These are phyloP conservation scores for Stenopsyche tienmushanensis DNA, from an alignment of 1,140 invertebrate species.

Conservation along the genomic window DNA sequence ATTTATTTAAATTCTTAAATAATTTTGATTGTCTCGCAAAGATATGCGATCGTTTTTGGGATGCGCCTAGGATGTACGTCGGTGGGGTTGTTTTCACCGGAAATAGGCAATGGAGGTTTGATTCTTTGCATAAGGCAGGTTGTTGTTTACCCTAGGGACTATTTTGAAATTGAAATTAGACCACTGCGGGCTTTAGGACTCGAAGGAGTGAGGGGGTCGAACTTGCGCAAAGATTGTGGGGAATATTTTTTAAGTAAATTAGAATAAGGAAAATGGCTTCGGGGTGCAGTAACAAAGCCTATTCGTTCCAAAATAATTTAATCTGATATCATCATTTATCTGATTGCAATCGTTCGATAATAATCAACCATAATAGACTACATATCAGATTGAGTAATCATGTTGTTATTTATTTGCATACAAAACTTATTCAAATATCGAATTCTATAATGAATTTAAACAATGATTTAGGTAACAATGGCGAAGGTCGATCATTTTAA, in stretches of 20 bases:
- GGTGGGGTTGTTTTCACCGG: conserved; percentile 1
- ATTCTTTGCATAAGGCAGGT: conserved; percentile 35
- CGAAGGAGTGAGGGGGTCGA: conserved; percentile 1
- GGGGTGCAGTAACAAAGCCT: background rate
- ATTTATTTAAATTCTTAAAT: too few relatives aligned
- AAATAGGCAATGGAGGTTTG: conserved; percentile 26
- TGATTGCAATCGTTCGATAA: too few relatives aligned
- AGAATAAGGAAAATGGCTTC: conserved; percentile 32
- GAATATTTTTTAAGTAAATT: conserved; percentile 39
- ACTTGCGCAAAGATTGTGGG: conserved; percentile 21
- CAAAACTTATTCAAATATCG: too few relatives aligned
- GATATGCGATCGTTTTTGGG: background rate
- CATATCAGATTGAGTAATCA: too few relatives aligned
- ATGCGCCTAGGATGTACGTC: background rate
- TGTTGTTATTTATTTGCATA: too few relatives aligned
- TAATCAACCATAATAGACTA: too few relatives aligned
- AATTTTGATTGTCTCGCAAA: background rate
- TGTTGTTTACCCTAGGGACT: conserved; percentile 38
- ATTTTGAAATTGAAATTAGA: conserved; percentile 43
- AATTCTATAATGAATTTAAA: too few relatives aligned
- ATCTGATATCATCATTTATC: too few relatives aligned
- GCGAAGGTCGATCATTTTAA: too few relatives aligned
- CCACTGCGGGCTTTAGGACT: conserved; percentile 31
- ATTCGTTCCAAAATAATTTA: background rate
- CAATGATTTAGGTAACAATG: too few relatives aligned